A percentile compares a stretch with the other conserved stretches of the same genome.
Conservation (phyloP, 2,888 invertebrate species). For the Caenorhabditis sp. region DNA sequence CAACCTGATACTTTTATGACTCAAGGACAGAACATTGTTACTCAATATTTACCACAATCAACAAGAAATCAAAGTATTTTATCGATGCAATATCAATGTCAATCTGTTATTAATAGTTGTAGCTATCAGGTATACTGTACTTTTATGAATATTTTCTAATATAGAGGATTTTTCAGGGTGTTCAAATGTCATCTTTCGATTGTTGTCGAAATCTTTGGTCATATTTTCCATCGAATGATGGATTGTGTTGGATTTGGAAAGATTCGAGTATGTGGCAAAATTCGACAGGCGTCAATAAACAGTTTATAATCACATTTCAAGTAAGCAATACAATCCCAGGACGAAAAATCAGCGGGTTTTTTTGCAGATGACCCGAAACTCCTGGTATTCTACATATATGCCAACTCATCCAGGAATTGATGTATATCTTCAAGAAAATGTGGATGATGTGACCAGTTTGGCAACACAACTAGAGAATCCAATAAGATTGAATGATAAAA, state of each 20-base stretch:
- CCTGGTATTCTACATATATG: constrained; percentile 50
- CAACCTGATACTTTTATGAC: constrained; percentile 31
- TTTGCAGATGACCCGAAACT: constrained; percentile 57
- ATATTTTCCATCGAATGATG: constrained; percentile 35
- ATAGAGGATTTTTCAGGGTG: constrained; percentile 13
- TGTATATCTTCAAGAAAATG: constrained; percentile 38
- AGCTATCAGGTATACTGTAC: constrained; percentile 27
- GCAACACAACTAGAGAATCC: constrained; percentile 49
- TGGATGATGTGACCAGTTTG: constrained; percentile 39
- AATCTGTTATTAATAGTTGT: constrained; percentile 51
- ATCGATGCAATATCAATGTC: constrained; percentile 54
- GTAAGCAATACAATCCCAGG: too few species aligned
- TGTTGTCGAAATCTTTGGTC: constrained; percentile 43
- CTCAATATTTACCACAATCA: constrained; percentile 33
- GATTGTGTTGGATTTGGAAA: constrained; percentile 46
- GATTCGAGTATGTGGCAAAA: constrained; percentile 47
- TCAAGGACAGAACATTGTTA: constrained; percentile 33
- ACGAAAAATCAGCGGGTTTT: too few species aligned
- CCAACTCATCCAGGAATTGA: constrained; percentile 54
- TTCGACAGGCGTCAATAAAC: constrained; percentile 36
- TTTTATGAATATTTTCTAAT: background rate
- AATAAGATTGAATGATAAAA: constrained; percentile 49
- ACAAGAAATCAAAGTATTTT: constrained; percentile 37
- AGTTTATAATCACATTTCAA: constrained; percentile 50
- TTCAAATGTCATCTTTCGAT: constrained; percentile 44